Percentiles rank a stretch among this genome's conserved stretches.
Conservation (phyloP, 2,113 vertebrate genomes). For the Rallus limicola region DNA sequence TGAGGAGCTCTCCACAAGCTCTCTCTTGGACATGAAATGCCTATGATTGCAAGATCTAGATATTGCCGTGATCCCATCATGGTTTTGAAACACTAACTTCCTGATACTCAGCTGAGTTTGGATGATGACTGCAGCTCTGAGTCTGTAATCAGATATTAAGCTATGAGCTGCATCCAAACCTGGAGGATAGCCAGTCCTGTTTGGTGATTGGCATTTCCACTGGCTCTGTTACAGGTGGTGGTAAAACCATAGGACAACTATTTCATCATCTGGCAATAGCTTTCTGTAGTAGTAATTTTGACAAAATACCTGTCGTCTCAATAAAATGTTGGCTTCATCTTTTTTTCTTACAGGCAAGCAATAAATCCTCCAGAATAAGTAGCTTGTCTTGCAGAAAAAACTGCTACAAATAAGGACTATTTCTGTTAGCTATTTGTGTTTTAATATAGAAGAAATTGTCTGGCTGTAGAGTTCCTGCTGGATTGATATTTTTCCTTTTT, state of each 20-base stretch:
- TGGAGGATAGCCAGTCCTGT: background rate
- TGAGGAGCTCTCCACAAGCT: too few species aligned
- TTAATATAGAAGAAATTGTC: background rate
- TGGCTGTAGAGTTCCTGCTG: background rate
- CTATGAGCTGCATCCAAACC: background rate
- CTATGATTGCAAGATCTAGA: too few species aligned
- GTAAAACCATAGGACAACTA: background rate
- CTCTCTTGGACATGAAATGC: too few species aligned
- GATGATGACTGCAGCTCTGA: background rate
- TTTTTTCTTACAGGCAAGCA: background rate
- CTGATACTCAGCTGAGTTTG: background rate
- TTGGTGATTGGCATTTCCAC: background rate
- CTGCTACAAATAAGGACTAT: background rate
- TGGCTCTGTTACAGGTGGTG: background rate
- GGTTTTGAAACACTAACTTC: background rate
- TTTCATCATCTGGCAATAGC: background rate
- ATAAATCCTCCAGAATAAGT: background rate
- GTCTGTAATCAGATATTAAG: background rate
- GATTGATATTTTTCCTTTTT: background rate
- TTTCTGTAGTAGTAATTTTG: background rate
- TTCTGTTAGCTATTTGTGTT: background rate
- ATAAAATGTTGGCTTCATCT: background rate
- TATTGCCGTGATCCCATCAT: background rate
- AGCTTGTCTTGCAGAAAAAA: background rate
- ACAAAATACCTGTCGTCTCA: background rate